A percentile compares a stretch with the other conserved stretches of the same genome.
phyloP scores from a whole-genome alignment of 2,888 invertebrate genomes.

The Oscheius sp. region DNA sequence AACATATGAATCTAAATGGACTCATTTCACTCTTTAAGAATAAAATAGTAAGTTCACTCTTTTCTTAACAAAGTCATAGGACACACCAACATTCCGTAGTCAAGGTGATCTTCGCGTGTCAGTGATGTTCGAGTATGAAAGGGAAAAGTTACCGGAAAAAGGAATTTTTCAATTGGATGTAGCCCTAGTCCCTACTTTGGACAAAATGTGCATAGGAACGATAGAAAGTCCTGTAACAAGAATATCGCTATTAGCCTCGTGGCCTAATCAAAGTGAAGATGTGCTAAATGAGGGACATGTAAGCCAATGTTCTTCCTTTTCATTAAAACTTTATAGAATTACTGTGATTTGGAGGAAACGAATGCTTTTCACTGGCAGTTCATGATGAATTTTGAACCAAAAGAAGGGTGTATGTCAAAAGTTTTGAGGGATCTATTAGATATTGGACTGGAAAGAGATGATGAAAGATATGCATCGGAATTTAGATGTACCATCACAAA shows the following conservation, averaged over 20 bases:
- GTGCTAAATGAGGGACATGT: slow-evolving; percentile 36
- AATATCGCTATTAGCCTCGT: slow-evolving; percentile 40
- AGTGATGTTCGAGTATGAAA: slow-evolving; percentile 35
- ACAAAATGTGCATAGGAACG: neutral
- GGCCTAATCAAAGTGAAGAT: slow-evolving; percentile 47
- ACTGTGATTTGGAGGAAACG: slow-evolving; percentile 25
- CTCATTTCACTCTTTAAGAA: slow-evolving; percentile 79
- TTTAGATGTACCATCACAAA: neutral
- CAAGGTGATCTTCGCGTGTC: slow-evolving; percentile 33
- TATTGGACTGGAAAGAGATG: neutral
- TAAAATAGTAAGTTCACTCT: slow-evolving; percentile 76
- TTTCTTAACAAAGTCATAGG: neutral
- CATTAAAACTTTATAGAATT: slow-evolving; percentile 13
- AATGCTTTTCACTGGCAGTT: slow-evolving; percentile 26
- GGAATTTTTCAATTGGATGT: slow-evolving; percentile 14
- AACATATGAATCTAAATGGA: slow-evolving; percentile 19
- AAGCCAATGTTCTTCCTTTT: neutral
- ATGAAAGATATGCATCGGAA: neutral
- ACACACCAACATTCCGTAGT: slow-evolving; percentile 29
- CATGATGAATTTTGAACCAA: slow-evolving; percentile 3
- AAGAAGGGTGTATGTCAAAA: slow-evolving; percentile 10
- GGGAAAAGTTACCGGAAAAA: neutral
- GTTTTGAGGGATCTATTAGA: neutral
- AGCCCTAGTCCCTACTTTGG: neutral
- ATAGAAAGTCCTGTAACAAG: neutral